Evolutionary conservation across 2,113 vertebrate genomes (phyloP).

Genomic region (Lucifuga dentata): DNA sequence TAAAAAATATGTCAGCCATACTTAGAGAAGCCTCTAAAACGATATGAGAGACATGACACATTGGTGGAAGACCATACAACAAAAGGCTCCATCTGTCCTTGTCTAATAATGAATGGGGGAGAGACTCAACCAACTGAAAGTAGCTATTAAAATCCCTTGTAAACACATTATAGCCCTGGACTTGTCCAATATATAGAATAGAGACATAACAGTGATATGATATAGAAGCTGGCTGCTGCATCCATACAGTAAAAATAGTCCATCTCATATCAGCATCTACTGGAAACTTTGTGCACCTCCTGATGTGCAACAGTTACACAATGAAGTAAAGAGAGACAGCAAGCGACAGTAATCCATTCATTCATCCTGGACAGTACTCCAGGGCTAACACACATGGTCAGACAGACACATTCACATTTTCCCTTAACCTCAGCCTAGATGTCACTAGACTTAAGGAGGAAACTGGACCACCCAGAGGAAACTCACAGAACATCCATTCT

Average conservation of each 20-base stretch:
- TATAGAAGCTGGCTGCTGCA: constrained; percentile 19
- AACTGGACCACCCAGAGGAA: no score
- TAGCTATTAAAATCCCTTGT: constrained; percentile 56
- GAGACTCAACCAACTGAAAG: constrained; percentile 44
- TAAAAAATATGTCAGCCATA: constrained; percentile 6
- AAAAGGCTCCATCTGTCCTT: constrained; percentile 48
- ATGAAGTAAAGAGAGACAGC: not conserved
- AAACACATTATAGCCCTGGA: constrained; percentile 64
- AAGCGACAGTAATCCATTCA: no score
- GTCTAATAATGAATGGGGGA: constrained; percentile 40
- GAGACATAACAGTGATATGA: constrained; percentile 47
- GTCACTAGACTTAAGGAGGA: no score
- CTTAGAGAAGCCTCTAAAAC: not conserved
- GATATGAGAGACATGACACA: constrained; percentile 21
- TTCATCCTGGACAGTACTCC: no score
- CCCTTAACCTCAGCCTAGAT: no score
- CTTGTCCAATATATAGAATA: constrained; percentile 54
- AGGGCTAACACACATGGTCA: no score
- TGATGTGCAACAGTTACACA: constrained; percentile 41
- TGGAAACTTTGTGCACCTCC: constrained; percentile 52
- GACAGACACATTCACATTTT: no score
- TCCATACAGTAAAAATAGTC: constrained; percentile 71
- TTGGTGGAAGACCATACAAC: constrained; percentile 24
- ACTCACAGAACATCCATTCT: no score
- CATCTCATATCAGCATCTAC: constrained; percentile 55